These are phyloP conservation scores for Sinella curviseta DNA, from an alignment of 1,140 invertebrate species.

Conservation along the genomic window DNA sequence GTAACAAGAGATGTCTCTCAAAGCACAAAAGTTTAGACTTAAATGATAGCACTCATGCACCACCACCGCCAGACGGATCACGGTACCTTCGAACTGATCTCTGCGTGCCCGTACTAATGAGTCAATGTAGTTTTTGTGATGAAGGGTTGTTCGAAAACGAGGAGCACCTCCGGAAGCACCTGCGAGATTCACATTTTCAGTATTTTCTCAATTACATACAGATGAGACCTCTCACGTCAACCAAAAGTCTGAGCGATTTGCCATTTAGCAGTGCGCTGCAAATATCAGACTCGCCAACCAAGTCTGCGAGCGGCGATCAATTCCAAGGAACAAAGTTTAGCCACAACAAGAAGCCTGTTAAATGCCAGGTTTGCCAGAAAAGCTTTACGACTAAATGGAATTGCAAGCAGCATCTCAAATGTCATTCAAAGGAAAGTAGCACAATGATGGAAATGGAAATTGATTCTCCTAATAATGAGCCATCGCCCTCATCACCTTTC, in stretches of 20 bases:
- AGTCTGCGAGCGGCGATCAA: background rate
- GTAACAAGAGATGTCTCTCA: background rate
- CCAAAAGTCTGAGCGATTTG: background rate
- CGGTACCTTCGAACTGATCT: conserved; percentile 7
- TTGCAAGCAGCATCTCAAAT: conserved; percentile 25
- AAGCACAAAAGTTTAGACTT: conserved; percentile 15
- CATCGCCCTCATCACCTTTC: background rate
- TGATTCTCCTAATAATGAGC: background rate
- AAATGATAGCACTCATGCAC: background rate
- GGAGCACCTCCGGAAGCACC: conserved; percentile 6
- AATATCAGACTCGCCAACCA: background rate
- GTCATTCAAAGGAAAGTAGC: conserved; percentile 6
- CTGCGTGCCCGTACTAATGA: background rate
- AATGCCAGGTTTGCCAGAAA: conserved; percentile 9
- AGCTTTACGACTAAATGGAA: conserved; percentile 22
- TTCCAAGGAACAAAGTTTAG: background rate
- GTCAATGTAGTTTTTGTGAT: background rate
- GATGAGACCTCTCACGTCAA: conserved; percentile 5
- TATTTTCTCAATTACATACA: conserved; percentile 21
- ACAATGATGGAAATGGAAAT: background rate
- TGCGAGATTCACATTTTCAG: conserved; percentile 7
- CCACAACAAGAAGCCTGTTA: background rate
- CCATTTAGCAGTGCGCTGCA: conserved; percentile 4
- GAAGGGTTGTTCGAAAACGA: conserved; percentile 9
- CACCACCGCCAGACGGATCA: background rate